A percentile compares a stretch with the other conserved stretches of the same genome.
phyloP scores from a whole-genome alignment of 2,888 invertebrate species.

The Drosophila helvetica region DNA sequence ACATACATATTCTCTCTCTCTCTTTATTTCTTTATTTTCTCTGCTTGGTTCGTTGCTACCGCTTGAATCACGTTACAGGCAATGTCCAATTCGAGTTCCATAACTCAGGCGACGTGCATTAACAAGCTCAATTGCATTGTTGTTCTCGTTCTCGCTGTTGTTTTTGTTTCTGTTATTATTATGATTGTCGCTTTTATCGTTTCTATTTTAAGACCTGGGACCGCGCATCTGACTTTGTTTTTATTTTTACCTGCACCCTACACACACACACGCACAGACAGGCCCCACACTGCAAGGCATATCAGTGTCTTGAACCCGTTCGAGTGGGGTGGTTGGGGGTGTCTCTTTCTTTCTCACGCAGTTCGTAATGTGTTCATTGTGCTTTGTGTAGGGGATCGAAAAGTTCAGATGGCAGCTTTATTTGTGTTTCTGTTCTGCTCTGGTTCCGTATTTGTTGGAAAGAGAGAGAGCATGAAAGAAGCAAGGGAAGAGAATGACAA shows the following conservation, averaged over 20 bases:
- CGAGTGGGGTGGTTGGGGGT: neutral
- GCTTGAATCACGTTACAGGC: constrained; percentile 5
- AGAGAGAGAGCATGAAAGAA: neutral
- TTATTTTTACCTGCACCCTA: constrained; percentile 35
- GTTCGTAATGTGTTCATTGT: constrained; percentile 10
- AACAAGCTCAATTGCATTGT: constrained; percentile 52
- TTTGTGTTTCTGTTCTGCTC: neutral
- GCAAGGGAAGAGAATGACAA: neutral
- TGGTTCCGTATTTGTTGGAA: constrained; percentile 5
- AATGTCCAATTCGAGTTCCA: constrained; percentile 39
- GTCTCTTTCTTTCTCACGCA: neutral
- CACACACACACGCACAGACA: constrained; percentile 8
- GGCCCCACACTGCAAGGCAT: constrained; percentile 5
- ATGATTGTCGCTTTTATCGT: constrained; percentile 39
- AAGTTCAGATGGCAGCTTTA: neutral
- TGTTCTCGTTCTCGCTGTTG: constrained; percentile 18
- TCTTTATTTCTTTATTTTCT: neutral
- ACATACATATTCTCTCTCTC: constrained; percentile 1
- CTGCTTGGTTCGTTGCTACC: constrained; percentile 5
- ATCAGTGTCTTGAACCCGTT: neutral
- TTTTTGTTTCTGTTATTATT: constrained; percentile 51
- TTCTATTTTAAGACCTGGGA: constrained; percentile 48
- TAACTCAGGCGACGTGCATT: neutral
- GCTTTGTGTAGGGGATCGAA: constrained; percentile 9
- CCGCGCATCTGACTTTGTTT: constrained; percentile 43